phyloP scores from a whole-genome alignment of 2,797 vertebrate species.

The Aldrovandia affinis region DNA sequence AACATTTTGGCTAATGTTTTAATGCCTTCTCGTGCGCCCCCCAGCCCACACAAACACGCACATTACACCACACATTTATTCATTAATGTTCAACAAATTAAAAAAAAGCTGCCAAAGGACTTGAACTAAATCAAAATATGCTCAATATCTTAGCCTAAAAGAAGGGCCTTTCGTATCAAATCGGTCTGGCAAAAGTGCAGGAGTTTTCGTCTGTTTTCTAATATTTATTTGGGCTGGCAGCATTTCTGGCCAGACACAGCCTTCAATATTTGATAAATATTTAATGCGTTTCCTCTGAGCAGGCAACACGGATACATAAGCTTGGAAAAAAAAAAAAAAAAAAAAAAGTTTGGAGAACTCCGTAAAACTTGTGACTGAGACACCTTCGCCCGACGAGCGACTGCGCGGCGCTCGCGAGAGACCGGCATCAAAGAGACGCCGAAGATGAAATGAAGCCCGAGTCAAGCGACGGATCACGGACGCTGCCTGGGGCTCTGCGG shows the following conservation, averaged over 20 bases:
- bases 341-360: conserved; percentile 11
- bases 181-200: conserved; percentile 21
- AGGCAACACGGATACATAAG: conserved; percentile 35
- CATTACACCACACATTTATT: background rate
- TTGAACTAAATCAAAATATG: conserved; percentile 20
- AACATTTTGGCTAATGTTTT: background rate
- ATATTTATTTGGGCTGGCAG: conserved; percentile 64
- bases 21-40: background rate
- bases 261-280: conserved; percentile 74
- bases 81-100: background rate
- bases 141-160: conserved; percentile 32
- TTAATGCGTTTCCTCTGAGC: conserved; percentile 70
- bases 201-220: conserved; percentile 28
- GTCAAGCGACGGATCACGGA: conserved; percentile 50
- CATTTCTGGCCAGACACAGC: conserved; percentile 65
- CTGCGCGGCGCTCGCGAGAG: background rate
- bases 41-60: background rate
- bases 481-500: conserved; percentile 40
- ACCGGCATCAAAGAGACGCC: conserved; percentile 56
- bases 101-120: background rate
- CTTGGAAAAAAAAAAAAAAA: background rate
- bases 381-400: background rate
- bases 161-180: conserved; percentile 23
- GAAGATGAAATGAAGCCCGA: conserved; percentile 45
- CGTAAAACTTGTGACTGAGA: background rate